These are phyloP conservation scores for Spodoptera picta DNA, from an alignment of 2,888 invertebrate genomes.

Conservation along the genomic window DNA sequence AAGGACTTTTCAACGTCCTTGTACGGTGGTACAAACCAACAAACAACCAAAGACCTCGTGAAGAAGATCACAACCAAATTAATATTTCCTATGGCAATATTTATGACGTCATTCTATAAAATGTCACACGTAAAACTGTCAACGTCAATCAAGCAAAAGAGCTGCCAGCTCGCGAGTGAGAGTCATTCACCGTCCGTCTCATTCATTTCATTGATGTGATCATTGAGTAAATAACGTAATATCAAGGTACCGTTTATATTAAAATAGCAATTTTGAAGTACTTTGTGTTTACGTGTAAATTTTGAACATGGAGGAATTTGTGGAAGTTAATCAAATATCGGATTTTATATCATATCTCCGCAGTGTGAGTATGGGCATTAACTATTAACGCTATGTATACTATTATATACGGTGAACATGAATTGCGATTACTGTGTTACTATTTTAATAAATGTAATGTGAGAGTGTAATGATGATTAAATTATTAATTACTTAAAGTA, in stretches of 20 bases:
- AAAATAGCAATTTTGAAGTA: conserved; percentile 21
- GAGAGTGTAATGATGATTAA: conserved; percentile 5
- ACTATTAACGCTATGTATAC: conserved; percentile 1
- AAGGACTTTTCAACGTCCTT: no score
- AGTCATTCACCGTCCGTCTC: conserved; percentile 26
- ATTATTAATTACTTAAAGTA: conserved; percentile 11
- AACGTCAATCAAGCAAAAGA: background rate
- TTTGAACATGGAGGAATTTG: conserved; percentile 88
- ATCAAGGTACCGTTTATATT: background rate
- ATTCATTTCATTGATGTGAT: conserved; percentile 25
- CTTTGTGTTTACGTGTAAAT: conserved; percentile 45
- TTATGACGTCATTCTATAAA: no score
- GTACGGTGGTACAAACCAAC: no score
- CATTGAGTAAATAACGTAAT: conserved; percentile 23
- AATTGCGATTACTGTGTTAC: conserved; percentile 14
- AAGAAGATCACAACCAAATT: no score
- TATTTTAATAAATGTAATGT: background rate
- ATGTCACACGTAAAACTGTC: background rate
- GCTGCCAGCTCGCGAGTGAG: no score
- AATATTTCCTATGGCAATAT: no score
- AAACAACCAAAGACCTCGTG: no score
- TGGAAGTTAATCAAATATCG: conserved; percentile 92
- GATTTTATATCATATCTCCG: conserved; percentile 93
- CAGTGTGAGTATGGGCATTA: conserved; percentile 90
- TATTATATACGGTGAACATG: conserved; percentile 1